Evolutionary conservation across 2,113 vertebrate species (phyloP), one percentile per base, ranked within the genome.

Genomic region (Leptobrachium ailaonicum): DNA sequence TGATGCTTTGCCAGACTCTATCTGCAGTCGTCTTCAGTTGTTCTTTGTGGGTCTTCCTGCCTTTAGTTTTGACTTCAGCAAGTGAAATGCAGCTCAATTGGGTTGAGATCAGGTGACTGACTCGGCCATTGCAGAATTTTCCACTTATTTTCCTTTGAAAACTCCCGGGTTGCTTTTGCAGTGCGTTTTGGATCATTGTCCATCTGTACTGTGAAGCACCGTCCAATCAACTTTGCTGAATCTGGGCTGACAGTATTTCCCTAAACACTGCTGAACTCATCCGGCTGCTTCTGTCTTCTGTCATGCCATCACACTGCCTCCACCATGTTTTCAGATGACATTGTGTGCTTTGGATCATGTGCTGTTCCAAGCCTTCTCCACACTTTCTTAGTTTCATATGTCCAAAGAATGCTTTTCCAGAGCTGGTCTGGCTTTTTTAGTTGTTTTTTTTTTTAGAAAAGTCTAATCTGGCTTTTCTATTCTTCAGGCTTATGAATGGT

Each of bases 381-480:
- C 40, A 66, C 40, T 66, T 32, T 66, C 63, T 60, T 66, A 14
- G 63, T 41, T 66, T 66, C 63, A 66, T 66, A 3, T 66, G 63
- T 66, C 63, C 63, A 66, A 20, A 66, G n/a, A 66, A 63, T 2
- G 8, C 11, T 60, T 1, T 60, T 60, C 56, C 56, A 60, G 13
- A 60, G 13, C 56, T 60, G 56, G 56, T 8, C 11, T 3, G 56
- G 11, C 13, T 14, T 60, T 60, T 60, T 60, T 60, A 66, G 63
- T 40, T 66, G 20, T 64, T 64, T 32, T 32, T 32, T 32, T 66
- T 40, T 66, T 66, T 66, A 32, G 63, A 32, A 66, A 66, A 66
- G 63, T 66, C 20, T 66, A 66, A 66, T 66, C 63, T 66, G 63
- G 63, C 63, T 5, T 66, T 66, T 66, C 20, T 66, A 66, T 66